Base-by-base conservation (phyloP, 2,888 invertebrate species). In the Ectemnius continuus region DNA sequence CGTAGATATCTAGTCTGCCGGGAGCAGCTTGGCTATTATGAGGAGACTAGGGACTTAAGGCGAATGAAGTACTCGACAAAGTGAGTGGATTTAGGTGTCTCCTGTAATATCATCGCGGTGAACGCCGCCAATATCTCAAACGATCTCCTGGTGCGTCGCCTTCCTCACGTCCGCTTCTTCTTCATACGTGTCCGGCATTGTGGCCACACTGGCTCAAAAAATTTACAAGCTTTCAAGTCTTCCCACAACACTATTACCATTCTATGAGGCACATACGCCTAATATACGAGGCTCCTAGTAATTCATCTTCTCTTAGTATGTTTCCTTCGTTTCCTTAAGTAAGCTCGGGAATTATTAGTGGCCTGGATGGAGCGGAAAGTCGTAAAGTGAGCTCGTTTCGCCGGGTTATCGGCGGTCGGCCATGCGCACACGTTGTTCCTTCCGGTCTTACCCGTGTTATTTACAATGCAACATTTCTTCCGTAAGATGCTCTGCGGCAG, bases 321-420 rank as follows among this genome's bases (percentile, higher is more conserved):
- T 36, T 36, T 36, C 36, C 36, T 36, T 36, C 36, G 36, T 36
- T 36, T 36, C 36, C 36, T 36, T 36, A 36, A 36, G 36, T 36
- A 4, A 36, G 36, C 28, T 45, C 13, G 60, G 11, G 13, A 60
- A 14, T 28, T 14, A 26, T 58, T 20, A 20, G 26, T 14, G 23
- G 14, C 13, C 13, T 20, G 60, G 28, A 28, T 46, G 60, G 14
- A 26, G 46, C 47, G 62, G 69, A 16, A 48, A 73, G 78, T 75
- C 75, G 73, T 75, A 73, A 80, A 80, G 52, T 47, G 56, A 36
- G 36, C 66, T 70, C 68, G 62, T 79, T 75, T 36, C 13, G 14
- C 13, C 0, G 20, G 23, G 65, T 78, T 78, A 78, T 75, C 69
- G 23, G 56, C 8, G 36, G 36, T 5, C 36, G 36, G 36, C 36